These are phyloP conservation scores for Lerema accius DNA, from an alignment of 1,140 invertebrate genomes.

Conservation along the genomic window DNA sequence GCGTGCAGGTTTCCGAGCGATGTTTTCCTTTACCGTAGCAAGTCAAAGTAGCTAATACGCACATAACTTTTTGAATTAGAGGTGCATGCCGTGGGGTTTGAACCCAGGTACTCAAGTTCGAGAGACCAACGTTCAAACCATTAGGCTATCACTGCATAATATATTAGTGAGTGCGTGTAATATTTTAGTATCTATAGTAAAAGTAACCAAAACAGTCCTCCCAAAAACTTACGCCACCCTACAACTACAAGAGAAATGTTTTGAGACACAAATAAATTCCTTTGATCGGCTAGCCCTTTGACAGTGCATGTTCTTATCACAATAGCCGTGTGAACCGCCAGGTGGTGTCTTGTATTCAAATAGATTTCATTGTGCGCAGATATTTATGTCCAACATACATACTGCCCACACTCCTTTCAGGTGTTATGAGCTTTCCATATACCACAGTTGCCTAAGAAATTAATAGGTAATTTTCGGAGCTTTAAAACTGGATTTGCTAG, in stretches of 20 bases:
- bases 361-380: constrained; percentile 29
- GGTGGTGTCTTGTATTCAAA: constrained; percentile 39
- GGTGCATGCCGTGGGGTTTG: too few relatives aligned
- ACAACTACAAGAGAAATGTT: constrained; percentile 26
- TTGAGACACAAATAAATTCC: constrained; percentile 41
- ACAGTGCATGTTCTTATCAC: constrained; percentile 31
- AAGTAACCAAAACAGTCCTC: neutral
- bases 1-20: too few relatives aligned
- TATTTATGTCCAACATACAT: constrained; percentile 34
- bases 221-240: constrained; percentile 13
- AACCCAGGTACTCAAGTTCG: too few relatives aligned
- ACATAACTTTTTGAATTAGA: too few relatives aligned
- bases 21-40: too few relatives aligned
- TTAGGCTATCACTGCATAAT: too few relatives aligned
- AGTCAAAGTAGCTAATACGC: too few relatives aligned
- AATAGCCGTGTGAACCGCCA: constrained; percentile 45
- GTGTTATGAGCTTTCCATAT: constrained; percentile 8
- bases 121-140: too few relatives aligned
- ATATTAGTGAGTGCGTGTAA: too few relatives aligned
- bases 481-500: too few relatives aligned
- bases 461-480: too few relatives aligned
- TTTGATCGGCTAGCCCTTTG: constrained; percentile 45
- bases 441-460: neutral
- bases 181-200: neutral
- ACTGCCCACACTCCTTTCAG: neutral